Conservation (phyloP, 2,888 invertebrate genomes). For the Synanthedon myopaeformis region DNA sequence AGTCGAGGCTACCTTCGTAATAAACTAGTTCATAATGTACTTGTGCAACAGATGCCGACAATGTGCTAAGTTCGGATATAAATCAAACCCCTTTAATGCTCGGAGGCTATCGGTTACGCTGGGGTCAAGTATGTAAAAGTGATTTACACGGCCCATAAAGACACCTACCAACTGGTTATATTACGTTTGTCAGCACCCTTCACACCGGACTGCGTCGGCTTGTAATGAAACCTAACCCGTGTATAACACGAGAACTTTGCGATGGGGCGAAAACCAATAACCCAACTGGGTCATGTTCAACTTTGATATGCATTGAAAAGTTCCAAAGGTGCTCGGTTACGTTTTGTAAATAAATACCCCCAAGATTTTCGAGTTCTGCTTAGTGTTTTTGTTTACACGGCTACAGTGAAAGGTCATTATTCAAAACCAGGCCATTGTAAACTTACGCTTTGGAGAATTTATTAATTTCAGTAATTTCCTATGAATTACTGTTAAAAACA, state of each 20-base stretch:
- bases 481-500: too few relatives aligned
- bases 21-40: slow-evolving; percentile 48
- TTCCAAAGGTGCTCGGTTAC: slow-evolving; percentile 1
- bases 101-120: slow-evolving; percentile 45
- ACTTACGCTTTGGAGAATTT: too few relatives aligned
- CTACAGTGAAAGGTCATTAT: too few relatives aligned
- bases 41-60: slow-evolving; percentile 56
- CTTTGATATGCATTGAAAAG: slow-evolving; percentile 3
- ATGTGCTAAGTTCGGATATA: slow-evolving; percentile 61
- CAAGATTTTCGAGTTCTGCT: slow-evolving; percentile 17
- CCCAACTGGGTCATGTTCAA: slow-evolving; percentile 7
- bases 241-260: slow-evolving; percentile 16
- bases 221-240: slow-evolving; percentile 34
- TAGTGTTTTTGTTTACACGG: too few relatives aligned
- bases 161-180: slow-evolving; percentile 47
- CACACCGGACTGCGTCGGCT: slow-evolving; percentile 19
- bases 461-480: too few relatives aligned
- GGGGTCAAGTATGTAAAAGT: slow-evolving; percentile 60
- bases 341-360: slow-evolving; percentile 3
- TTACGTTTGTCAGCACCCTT: slow-evolving; percentile 51
- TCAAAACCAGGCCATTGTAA: too few relatives aligned
- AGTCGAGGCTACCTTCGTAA: slow-evolving; percentile 45
- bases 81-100: slow-evolving; percentile 67
- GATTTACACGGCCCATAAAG: slow-evolving; percentile 60
- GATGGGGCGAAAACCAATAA: slow-evolving; percentile 14